Evolutionary conservation across 1,140 invertebrate genomes (phyloP), one percentile per base, ranked within the genome.

Genomic region (Drosophila ficusphila): DNA sequence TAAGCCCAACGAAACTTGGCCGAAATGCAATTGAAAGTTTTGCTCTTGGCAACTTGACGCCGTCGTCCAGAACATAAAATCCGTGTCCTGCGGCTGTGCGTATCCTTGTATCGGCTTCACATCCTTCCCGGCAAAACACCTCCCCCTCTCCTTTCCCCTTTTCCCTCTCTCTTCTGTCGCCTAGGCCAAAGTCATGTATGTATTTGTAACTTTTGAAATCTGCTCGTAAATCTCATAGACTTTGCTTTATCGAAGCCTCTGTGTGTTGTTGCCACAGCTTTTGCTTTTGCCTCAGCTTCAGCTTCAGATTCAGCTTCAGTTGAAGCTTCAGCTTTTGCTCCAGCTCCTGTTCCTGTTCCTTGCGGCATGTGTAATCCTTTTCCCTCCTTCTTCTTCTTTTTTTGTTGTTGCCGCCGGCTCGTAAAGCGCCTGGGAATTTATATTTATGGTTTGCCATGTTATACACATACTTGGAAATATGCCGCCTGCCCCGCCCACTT

Each of bases 21-120:
- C 69, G 42, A 82, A 78, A 72, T 83, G 79, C 79, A 86, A 86
- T 85, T 85, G 79, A 85, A 85, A 85, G 76, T 86, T 85, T 85
- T 79, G 58, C 67, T 49, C 48, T 67, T 53, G 44, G 60, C 70
- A 52, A 75, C 49, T 72, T 81, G 78, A 64, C 58, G 51, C 51
- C 39, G 39, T 49, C 65, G 49, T 67, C 61, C 71, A 39, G 14
- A 56, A 54, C 33, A 42, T 67, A 64, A 54, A 72, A 72, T 34
- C 39, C 52, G 16, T 12, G 64, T 67, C 64, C 64, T 67, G 64
- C 64, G 64, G 62, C 62, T 51, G 61, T 67, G 64, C 64, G 64
- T 67, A 31, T 31, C 38, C 36, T 68, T 65, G 23, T 33, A 25
- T 65, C 34, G 25, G 33, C 47, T 41, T 39, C 21, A 6, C 34